Evolutionary conservation across 2,888 invertebrate genomes (phyloP).

Genomic region (Digitonthophagus gazella): DNA sequence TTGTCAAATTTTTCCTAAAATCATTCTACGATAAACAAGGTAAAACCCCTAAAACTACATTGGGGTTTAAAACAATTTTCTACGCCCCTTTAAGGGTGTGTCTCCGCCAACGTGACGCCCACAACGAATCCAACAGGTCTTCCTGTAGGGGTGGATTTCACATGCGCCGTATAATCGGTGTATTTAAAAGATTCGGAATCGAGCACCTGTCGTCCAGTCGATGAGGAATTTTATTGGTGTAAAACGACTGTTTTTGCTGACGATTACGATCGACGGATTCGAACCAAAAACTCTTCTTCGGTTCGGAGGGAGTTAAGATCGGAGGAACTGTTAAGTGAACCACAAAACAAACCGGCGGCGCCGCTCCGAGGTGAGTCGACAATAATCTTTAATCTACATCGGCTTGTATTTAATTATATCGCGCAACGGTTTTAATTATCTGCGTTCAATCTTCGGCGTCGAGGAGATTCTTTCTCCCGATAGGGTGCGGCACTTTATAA

Average conservation of each 20-base stretch:
- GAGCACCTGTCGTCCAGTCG: constrained; percentile 4
- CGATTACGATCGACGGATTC: no score
- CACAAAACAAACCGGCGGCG: constrained; percentile 30
- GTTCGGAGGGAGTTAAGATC: no score
- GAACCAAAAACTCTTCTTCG: no score
- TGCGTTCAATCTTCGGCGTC: constrained; percentile 23
- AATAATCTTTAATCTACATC: constrained; percentile 35
- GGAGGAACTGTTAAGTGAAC: constrained; percentile 27
- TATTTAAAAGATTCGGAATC: neutral
- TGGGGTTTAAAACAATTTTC: neutral
- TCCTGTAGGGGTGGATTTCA: neutral
- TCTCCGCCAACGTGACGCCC: constrained; percentile 12
- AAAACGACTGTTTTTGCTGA: no score
- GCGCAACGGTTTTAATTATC: constrained; percentile 36
- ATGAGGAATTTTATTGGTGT: no score
- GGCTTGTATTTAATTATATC: constrained; percentile 35
- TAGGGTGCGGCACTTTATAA: constrained; percentile 8
- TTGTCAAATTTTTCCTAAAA: neutral
- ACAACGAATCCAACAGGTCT: constrained; percentile 12
- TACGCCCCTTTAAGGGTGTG: constrained; percentile 10
- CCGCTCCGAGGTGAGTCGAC: constrained; percentile 34
- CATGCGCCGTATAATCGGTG: constrained; percentile 2
- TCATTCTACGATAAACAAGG: neutral
- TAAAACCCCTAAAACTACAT: neutral
- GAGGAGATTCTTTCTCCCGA: constrained; percentile 7